A percentile compares a stretch with the other conserved stretches of the same genome.
Evolutionary conservation across 2,888 invertebrate genomes (phyloP).

Genomic region (Calameuta filiformis): DNA sequence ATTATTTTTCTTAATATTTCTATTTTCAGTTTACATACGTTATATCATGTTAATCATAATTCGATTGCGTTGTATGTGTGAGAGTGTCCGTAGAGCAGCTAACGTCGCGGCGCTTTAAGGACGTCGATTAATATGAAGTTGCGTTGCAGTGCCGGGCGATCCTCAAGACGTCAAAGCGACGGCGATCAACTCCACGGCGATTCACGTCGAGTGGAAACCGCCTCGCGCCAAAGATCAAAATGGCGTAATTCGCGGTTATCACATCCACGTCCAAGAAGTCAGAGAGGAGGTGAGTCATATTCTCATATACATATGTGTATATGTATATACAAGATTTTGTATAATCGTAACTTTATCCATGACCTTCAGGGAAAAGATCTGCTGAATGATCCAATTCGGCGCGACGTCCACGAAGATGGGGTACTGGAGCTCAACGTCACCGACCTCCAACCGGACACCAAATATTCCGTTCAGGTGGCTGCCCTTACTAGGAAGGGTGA

Average conservation of each 20-base stretch:
- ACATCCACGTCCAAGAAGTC: slow-evolving; percentile 93
- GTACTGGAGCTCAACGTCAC: slow-evolving; percentile 85
- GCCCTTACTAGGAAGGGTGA: slow-evolving; percentile 97
- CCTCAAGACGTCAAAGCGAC: slow-evolving; percentile 92
- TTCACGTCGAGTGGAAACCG: slow-evolving; percentile 94
- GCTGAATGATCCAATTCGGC: slow-evolving; percentile 88
- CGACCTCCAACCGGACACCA: slow-evolving; percentile 94
- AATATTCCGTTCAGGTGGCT: slow-evolving; percentile 93
- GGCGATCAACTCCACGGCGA: slow-evolving; percentile 94
- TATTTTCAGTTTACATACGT: slow-evolving; percentile 8
- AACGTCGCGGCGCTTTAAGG: slow-evolving; percentile 21
- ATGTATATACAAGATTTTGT: background rate
- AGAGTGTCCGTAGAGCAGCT: slow-evolving; percentile 53
- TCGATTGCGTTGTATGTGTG: slow-evolving; percentile 59
- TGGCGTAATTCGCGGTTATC: slow-evolving; percentile 96
- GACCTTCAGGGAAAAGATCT: slow-evolving; percentile 74
- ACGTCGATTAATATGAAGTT: slow-evolving; percentile 47
- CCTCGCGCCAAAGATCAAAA: slow-evolving; percentile 92
- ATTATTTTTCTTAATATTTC: background rate
- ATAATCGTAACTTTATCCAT: background rate
- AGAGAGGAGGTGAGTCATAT: slow-evolving; percentile 77
- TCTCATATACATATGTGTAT: background rate
- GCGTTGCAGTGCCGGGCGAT: slow-evolving; percentile 93
- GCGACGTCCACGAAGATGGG: slow-evolving; percentile 85
- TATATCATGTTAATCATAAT: background rate